Evolutionary conservation across 2,888 invertebrate species (phyloP).

Genomic region (Tinea trinotella): DNA sequence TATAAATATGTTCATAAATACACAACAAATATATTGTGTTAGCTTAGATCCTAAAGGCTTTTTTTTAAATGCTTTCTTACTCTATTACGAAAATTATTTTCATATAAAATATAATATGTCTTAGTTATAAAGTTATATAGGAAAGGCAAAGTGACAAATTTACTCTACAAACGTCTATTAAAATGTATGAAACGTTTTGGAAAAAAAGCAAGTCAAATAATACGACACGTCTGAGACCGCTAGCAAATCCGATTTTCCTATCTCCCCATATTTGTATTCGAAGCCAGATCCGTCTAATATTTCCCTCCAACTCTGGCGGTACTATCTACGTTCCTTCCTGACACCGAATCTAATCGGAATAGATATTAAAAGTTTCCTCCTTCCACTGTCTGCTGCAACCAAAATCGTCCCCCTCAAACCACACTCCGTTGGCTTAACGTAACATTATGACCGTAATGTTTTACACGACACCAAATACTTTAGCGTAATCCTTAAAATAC

Average conservation of each 20-base stretch:
- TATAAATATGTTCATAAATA: too few species aligned
- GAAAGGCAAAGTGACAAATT: too few species aligned
- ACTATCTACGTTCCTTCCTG: conserved; percentile 68
- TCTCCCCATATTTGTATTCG: conserved; percentile 71
- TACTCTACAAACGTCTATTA: not conserved
- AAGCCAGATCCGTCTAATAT: conserved; percentile 68
- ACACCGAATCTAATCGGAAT: conserved; percentile 73
- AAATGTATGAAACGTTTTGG: conserved; percentile 3
- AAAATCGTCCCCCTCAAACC: conserved; percentile 3
- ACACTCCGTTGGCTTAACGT: conserved; percentile 7
- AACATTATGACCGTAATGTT: conserved; percentile 13
- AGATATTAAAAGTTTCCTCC: conserved; percentile 69
- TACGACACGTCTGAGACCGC: conserved; percentile 64
- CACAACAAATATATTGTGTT: too few species aligned
- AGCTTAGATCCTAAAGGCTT: too few species aligned
- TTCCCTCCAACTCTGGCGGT: conserved; percentile 63
- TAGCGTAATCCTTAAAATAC: not conserved
- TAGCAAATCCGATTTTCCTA: conserved; percentile 68
- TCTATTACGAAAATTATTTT: too few species aligned
- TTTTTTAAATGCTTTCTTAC: too few species aligned
- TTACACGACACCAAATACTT: not conserved
- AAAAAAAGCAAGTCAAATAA: conserved; percentile 53
- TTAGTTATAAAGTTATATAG: too few species aligned
- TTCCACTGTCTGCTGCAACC: conserved; percentile 11
- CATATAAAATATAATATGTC: too few species aligned